Base-by-base conservation (phyloP, 1,140 invertebrate species). In the Papilio aristodemus region DNA sequence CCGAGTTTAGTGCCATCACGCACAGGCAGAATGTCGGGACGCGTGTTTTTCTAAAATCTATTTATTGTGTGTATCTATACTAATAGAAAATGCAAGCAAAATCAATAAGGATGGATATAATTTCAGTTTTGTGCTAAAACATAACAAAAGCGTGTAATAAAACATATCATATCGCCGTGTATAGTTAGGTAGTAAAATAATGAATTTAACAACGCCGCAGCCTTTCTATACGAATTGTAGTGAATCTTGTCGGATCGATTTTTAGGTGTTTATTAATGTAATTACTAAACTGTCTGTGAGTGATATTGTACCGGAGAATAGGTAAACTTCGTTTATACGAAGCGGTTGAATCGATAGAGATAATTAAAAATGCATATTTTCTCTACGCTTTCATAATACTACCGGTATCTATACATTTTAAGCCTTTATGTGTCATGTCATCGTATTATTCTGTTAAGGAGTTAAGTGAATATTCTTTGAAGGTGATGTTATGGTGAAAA, bases 301-400 rank as follows among this genome's bases (percentile, higher is more conserved):
- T 89, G 81, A 87, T 89, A 87, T 86, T 77, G 77, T 77, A 78
- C 78, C 78, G 80, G 72, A 72, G 76, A 83, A 85, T 79, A 76
- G 72, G 70, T 58, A 79, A 32, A 22, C 76, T 76, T 71, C 71
- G 67, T 71, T 78, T 77, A 78, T 71, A 66, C 68, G 68, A 68
- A 70, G 70, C 41, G 71, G 59, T 79, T 76, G 74, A 87, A 90
- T 89, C 88, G 77, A 90, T 89, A 85, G 79, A 81, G 81, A 83
- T 88, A 84, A 90, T 89, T 87, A 90, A 90, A 90, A 90, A 90
- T 89, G 88, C 86, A 90, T 90, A 89, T 87, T 90, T 88, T 81
- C 75, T 77, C 81, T 80, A 87, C 84, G 78, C 82, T 85, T 82
- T 86, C 78, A 81, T 87, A 86, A 83, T 84, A 86, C 73, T 78